Percentiles rank a stretch among this genome's conserved stretches.
phyloP scores from a whole-genome alignment of 2,113 vertebrate genomes.

The Pelecanus crispus region DNA sequence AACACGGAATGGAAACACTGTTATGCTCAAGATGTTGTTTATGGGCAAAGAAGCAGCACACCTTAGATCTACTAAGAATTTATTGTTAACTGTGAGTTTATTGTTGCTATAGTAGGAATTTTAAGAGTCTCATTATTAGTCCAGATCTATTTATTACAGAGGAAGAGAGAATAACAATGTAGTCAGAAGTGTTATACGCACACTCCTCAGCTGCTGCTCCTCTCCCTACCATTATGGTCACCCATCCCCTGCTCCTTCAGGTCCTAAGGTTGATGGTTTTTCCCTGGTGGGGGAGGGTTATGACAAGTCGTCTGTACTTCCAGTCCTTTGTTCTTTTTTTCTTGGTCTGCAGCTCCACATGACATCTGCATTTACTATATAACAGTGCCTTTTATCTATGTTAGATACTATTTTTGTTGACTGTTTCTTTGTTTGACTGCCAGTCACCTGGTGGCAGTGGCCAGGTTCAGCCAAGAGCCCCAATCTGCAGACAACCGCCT shows the following conservation, averaged over 20 bases:
- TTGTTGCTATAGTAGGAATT: not conserved
- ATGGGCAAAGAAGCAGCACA: not conserved
- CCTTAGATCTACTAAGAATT: not conserved
- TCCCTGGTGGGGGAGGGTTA: not conserved
- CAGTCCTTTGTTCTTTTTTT: not conserved
- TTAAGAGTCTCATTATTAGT: not conserved
- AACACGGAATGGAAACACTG: not conserved
- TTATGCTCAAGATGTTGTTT: not conserved
- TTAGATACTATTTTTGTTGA: not conserved
- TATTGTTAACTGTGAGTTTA: not conserved
- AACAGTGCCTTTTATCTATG: not conserved
- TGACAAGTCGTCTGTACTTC: not conserved
- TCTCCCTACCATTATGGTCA: not conserved
- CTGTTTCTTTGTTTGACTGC: not conserved
- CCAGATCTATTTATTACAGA: not conserved
- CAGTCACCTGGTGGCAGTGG: not conserved
- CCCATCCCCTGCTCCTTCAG: not conserved
- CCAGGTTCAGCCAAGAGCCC: not conserved
- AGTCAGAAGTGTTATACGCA: not conserved
- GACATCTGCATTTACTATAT: not conserved
- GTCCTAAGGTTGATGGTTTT: not conserved
- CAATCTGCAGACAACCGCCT: fast-evolving
- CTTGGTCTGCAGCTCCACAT: not conserved
- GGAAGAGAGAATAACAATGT: not conserved
- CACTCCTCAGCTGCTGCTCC: not conserved